These are phyloP conservation scores for Perizoma flavofasciatum DNA, from an alignment of 2,888 invertebrate species.

Conservation along the genomic window DNA sequence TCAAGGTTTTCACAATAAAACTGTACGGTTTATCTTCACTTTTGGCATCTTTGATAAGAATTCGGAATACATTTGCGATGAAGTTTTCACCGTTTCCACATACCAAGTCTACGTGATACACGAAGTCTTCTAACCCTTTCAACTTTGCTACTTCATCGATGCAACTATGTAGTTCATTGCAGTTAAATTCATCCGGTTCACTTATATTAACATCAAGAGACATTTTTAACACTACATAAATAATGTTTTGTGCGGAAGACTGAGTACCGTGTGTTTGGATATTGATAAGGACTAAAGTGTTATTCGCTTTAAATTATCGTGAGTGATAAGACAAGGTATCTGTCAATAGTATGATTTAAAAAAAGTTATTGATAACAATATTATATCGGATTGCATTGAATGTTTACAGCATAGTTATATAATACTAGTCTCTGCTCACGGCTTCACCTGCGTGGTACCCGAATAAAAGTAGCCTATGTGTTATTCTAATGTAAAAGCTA, in stretches of 20 bases:
- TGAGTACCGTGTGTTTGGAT: slow-evolving; percentile 8
- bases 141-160: slow-evolving; percentile 57
- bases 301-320: slow-evolving; percentile 35
- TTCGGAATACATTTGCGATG: slow-evolving; percentile 70
- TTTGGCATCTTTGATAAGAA: slow-evolving; percentile 55
- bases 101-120: slow-evolving; percentile 67
- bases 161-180: slow-evolving; percentile 62
- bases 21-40: slow-evolving; percentile 47
- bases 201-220: slow-evolving; percentile 76
- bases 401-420: too few species aligned
- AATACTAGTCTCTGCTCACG: too few species aligned
- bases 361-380: too few species aligned
- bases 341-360: background rate
- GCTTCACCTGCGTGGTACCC: too few species aligned
- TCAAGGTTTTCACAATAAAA: slow-evolving; percentile 70
- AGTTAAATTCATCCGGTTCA: slow-evolving; percentile 74
- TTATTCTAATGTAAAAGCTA: too few species aligned
- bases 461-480: too few species aligned
- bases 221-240: slow-evolving; percentile 49
- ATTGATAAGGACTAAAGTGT: slow-evolving; percentile 20
- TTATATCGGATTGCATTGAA: too few species aligned
- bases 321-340: slow-evolving; percentile 41
- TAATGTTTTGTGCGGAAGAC: background rate
- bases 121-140: slow-evolving; percentile 59
- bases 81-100: slow-evolving; percentile 66